Evolutionary conservation across 2,888 invertebrate genomes (phyloP), one percentile per base, ranked within the genome.

Genomic region (Pandemis cinnamomeana): DNA sequence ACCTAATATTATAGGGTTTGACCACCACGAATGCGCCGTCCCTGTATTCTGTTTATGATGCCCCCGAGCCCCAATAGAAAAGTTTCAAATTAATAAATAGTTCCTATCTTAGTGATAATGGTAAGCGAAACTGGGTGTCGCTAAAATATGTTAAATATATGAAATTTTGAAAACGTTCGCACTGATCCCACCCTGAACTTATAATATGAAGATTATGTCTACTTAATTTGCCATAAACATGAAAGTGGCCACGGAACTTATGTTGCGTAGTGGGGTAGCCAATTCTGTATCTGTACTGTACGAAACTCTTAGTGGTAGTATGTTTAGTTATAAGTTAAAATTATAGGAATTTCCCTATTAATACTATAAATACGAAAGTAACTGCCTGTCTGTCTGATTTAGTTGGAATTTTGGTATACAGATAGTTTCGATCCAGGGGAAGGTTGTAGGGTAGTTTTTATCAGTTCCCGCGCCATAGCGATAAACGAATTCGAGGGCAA

Each of bases 1-100:
- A 58, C 46, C 72, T 75, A 71, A 36, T 63, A 71, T 36, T 75
- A 71, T 66, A 78, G 82, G 83, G 80, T 80, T 78, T 78, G 81
- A 84, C 79, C 82, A 84, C 78, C 81, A 79, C 78, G 80, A 85
- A 80, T 79, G 80, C 81, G 73, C 71, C 7, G 60, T 13, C 72
- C 44, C 46, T 46, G 11, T 27, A 20, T 53, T 53, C 8, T 53
- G 27, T 5, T 36, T 36, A n/a, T 20, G 44, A 64, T 11, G 13
- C 7, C 20, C 11, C 20, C 20, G 7, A 5, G 13, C 27, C 51
- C 46, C 13, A 20, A 48, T 8, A 64, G 7, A 44, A 48, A 58
- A 0, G n/a, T 46, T 48, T 51, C 20, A 11, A 6, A 41, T 48
- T 44, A 66, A n/a, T 7, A 20, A 36, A 64, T 71, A n/a, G 36